Base-by-base conservation (phyloP, 1,140 invertebrate species). In the Nomia melanderi region DNA sequence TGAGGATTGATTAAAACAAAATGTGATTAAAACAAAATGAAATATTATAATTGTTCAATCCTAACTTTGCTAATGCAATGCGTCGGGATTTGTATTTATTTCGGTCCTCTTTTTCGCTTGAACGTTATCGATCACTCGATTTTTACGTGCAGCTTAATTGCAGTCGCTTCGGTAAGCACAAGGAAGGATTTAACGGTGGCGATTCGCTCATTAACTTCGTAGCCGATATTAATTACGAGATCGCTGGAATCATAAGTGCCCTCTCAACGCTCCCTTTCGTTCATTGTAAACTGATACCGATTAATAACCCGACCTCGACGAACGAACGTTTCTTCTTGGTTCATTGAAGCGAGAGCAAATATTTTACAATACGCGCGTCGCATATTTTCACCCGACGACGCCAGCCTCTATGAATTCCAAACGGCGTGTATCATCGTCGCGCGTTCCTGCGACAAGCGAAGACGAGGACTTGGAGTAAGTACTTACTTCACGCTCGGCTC, bases 301-400 rank as follows among this genome's bases (percentile, higher is more conserved):
- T 81, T 81, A 81, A 70, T 82, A 72, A 67, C 64, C n/a, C 76
- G 81, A 71, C 73, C 65, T 81, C 79, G 71, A 23, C 62, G 73
- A 47, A 66, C 53, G 65, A 27, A 56, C 72, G 62, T 66, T 6
- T 20, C 60, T 64, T 56, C 62, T 54, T 56, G 50, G 50, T 56
- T 56, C 50, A 56, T 74, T 56, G 36, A 66, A 44, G 36, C 62
- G 27, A 41, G 23, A 74, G 62, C 36, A 44, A 56, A 74, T 56
- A 74, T 41, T 63, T 66, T 7, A 67, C 25, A 11, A 64, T 14
- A 41, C 9, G 9, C 39, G 29, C 27, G 53, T 5, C 23, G n/a
- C 25, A 9, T 14, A 29, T 56, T 75, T 56, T 20, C 71, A 3
- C 44, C 2, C 44, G 14, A 41, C 39, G 39, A 14, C 39, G 14